Percentiles rank a stretch among this genome's conserved stretches.
phyloP scores from a whole-genome alignment of 2,797 vertebrate species.

The Pseudomugil gertrudae region DNA sequence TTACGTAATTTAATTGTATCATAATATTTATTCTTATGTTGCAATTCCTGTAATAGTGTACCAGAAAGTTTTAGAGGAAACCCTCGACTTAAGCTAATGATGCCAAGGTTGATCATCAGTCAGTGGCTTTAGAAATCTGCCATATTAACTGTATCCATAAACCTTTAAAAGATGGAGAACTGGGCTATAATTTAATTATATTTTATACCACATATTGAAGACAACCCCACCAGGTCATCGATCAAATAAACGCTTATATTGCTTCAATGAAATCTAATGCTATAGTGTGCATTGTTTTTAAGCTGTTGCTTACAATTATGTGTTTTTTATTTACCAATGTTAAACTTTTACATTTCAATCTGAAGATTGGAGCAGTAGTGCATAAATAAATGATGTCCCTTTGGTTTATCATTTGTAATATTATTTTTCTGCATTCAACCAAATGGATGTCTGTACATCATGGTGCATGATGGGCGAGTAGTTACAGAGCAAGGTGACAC shows the following conservation, averaged over 20 bases:
- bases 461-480: too few relatives aligned
- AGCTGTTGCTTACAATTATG: background rate
- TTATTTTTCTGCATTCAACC: too few relatives aligned
- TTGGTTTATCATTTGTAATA: too few relatives aligned
- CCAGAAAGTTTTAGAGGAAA: constrained; percentile 43
- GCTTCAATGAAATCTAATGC: background rate
- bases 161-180: constrained; percentile 1
- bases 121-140: background rate
- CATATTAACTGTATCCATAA: constrained; percentile 5
- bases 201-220: constrained; percentile 7
- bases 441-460: too few relatives aligned
- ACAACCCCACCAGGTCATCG: background rate
- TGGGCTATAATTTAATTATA: background rate
- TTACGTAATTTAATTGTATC: background rate
- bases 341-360: too few relatives aligned
- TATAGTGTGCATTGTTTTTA: background rate
- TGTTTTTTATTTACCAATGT: too few relatives aligned
- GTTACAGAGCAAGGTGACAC: too few relatives aligned
- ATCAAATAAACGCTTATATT: background rate
- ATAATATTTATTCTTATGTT: background rate
- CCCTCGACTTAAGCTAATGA: constrained; percentile 19
- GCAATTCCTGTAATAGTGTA: background rate
- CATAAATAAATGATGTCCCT: too few relatives aligned
- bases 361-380: too few relatives aligned
- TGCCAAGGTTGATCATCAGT: constrained; percentile 7